Evolutionary conservation across 1,140 invertebrate species (phyloP), one percentile per base, ranked within the genome.

Genomic region (Harpegnathos saltator): DNA sequence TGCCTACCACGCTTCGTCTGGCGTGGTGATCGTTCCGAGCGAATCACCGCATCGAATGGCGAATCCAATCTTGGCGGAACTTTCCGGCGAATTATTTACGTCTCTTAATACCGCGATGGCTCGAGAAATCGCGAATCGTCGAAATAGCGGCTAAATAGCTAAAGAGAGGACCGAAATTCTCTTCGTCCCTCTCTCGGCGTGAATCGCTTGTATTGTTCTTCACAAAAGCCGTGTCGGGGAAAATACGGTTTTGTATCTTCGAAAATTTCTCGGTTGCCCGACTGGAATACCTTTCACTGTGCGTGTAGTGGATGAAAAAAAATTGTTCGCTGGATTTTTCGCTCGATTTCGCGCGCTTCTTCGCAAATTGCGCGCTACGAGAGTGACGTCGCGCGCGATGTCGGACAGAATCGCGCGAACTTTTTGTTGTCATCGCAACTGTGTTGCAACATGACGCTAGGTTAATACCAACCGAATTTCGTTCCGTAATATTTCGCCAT

Each of bases 41-140:
- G 29, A 9, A 58, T 58, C 33, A 58, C 3, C 19, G 22, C 15
- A 3, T 63, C 52, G 52, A 72, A 24, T 19, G 19, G 17, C 26
- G 17, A 54, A 71, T 62, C 5, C 5, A 62, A 22, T 61, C 61
- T 74, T 9, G 11, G 11, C 24, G 15, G 26, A 59, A 61, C 38
- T 74, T 69, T 61, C 44, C 15, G 38, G 17, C 19, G n/a, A 48
- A 74, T 38, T 59, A 68, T 52, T 52, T 72, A 9, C 15, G 26
- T 7, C 38, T 9, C 58, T 15, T 12, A 69, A 52, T 26, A 69
- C 33, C 0, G 9, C 9, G 22, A 48, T 33, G 11, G 15, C 5
- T 62, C 26, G 1, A 5, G 29, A 33, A 3, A 33, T 33, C n/a
- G n/a, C 14, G 15, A 29, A 24, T 29, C 7, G 1, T 61, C 58